phyloP scores from a whole-genome alignment of 2,888 invertebrate species.

The Lapara coniferarum region DNA sequence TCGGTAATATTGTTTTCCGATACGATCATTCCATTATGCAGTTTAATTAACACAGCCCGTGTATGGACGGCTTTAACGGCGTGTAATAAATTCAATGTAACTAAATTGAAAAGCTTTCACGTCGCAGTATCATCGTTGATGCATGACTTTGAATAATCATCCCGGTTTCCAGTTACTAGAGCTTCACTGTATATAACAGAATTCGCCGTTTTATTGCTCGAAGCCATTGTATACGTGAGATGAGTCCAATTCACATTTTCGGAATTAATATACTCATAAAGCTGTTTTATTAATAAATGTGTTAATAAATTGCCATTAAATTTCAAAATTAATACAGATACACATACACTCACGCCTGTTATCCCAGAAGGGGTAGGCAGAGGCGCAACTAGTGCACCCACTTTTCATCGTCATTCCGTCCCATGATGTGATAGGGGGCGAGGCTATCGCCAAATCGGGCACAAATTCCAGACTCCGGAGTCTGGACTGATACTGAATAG shows the following conservation, averaged over 20 bases:
- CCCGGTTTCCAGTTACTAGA: background rate
- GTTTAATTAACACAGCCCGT: slow-evolving; percentile 51
- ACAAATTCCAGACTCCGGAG: no score
- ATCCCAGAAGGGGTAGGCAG: no score
- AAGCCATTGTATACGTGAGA: background rate
- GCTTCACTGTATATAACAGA: background rate
- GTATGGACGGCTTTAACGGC: slow-evolving; percentile 13
- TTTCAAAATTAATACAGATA: background rate
- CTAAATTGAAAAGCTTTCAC: slow-evolving; percentile 45
- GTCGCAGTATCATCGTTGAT: slow-evolving; percentile 31
- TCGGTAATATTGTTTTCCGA: slow-evolving; percentile 46
- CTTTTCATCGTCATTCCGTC: no score
- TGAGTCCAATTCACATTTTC: background rate
- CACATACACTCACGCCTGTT: no score
- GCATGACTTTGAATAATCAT: slow-evolving; percentile 37
- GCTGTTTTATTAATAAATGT: background rate
- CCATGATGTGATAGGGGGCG: no score
- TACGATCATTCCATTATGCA: slow-evolving; percentile 53
- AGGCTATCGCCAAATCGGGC: no score
- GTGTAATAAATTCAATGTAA: slow-evolving; percentile 38
- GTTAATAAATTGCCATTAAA: background rate
- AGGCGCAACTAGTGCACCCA: no score
- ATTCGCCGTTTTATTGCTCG: background rate
- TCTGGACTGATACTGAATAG: no score
- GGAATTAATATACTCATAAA: background rate